Conservation (phyloP, 2,888 invertebrate genomes). For the Dione vanillae region DNA sequence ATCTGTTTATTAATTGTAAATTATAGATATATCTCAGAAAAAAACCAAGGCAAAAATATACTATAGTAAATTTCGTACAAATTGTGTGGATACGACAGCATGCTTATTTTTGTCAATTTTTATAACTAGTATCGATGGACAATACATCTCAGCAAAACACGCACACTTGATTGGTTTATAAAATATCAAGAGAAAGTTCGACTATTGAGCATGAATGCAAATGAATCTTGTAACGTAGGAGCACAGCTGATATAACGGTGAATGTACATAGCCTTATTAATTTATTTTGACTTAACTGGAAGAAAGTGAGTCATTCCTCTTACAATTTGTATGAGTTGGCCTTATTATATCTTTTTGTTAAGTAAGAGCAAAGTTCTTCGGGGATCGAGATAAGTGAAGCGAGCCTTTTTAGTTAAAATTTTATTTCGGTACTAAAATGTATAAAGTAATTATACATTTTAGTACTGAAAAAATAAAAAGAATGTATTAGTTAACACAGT, state of each 20-base stretch:
- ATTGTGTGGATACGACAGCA: too few relatives aligned
- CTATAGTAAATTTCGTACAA: too few relatives aligned
- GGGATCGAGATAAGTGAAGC: background rate
- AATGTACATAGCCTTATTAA: slow-evolving; percentile 18
- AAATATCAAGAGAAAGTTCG: slow-evolving; percentile 8
- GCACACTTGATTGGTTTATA: too few relatives aligned
- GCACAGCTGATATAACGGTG: slow-evolving; percentile 35
- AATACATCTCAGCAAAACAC: too few relatives aligned
- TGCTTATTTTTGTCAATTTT: too few relatives aligned
- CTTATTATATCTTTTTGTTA: background rate
- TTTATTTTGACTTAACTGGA: slow-evolving; percentile 20
- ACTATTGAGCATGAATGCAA: background rate
- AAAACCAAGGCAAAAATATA: too few relatives aligned
- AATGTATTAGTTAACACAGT: too few relatives aligned
- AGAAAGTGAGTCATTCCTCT: slow-evolving; percentile 31
- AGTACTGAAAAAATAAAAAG: too few relatives aligned
- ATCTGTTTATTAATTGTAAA: too few relatives aligned
- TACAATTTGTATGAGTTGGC: slow-evolving; percentile 9
- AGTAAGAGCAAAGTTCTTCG: background rate
- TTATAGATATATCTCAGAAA: too few relatives aligned
- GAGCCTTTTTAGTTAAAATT: background rate
- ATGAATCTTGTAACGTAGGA: slow-evolving; percentile 25
- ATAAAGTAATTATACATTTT: too few relatives aligned
- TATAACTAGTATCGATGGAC: too few relatives aligned
- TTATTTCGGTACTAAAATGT: background rate